These are phyloP conservation scores for Mustelus asterias DNA, from an alignment of 2,113 vertebrate genomes.

Conservation along the genomic window DNA sequence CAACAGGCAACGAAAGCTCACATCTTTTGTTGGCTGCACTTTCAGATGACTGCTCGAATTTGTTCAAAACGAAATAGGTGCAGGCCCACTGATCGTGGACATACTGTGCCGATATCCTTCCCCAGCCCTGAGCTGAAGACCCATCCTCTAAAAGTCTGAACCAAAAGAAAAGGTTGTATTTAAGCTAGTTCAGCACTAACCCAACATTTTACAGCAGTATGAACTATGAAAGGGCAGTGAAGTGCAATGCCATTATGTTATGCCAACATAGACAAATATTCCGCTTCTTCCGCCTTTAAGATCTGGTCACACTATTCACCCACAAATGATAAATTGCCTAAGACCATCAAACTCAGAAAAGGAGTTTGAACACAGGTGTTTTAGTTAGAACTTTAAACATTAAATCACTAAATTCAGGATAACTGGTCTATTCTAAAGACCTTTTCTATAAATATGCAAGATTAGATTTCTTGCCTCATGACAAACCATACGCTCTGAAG, in stretches of 20 bases:
- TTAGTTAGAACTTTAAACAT: neutral
- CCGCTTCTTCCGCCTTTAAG: neutral
- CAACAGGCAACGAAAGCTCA: constrained; percentile 36
- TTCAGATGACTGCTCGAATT: constrained; percentile 27
- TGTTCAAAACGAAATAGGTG: constrained; percentile 61
- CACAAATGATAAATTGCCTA: neutral
- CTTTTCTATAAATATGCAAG: neutral
- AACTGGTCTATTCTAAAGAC: neutral
- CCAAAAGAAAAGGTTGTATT: constrained; percentile 23
- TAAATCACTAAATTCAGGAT: neutral
- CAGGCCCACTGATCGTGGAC: constrained; percentile 81
- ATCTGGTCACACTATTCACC: neutral
- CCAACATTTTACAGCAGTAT: neutral
- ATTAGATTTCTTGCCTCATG: neutral
- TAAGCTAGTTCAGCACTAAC: neutral
- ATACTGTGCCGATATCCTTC: constrained; percentile 68
- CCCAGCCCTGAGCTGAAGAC: constrained; percentile 70
- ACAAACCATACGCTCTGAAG: neutral
- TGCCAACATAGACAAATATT: neutral
- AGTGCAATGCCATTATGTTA: neutral
- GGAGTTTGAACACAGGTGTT: neutral
- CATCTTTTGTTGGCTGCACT: constrained; percentile 27
- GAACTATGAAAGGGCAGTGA: neutral
- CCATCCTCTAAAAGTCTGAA: constrained; percentile 55
- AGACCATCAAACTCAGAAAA: neutral